Base-by-base conservation (phyloP, 2,888 invertebrate species). In the Eupithecia tripunctaria region DNA sequence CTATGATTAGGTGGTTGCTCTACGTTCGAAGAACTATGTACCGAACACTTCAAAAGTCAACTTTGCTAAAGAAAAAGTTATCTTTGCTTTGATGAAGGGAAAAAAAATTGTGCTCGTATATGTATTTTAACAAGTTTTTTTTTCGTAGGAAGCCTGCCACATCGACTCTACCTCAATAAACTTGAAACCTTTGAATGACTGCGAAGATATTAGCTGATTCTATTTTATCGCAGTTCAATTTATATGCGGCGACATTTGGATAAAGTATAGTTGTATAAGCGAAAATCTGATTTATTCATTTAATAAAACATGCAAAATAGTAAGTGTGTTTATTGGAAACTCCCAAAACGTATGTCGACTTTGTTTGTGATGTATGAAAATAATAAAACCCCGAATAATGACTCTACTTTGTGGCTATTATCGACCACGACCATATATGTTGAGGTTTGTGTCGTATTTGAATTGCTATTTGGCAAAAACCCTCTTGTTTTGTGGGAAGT, bases 101-200 rank as follows among this genome's bases (percentile, higher is more conserved):
- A 7, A 36, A 7, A 8, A 7, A 36, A 7, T 0, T 36, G 2
- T 12, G 36, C 18, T n/a, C 7, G 32, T 32, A 32, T 32, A 32
- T 4, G 43, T 18, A 43, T 5, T 43, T 43, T n/a, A 43, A n/a
- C n/a, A 21, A 21, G 21, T 36, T 27, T n/a, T 63, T 56, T 32
- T 70, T 72, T 67, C 85, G 43, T 86, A 93, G 93, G 91, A 88
- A 81, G 78, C 84, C 74, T 76, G 82, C 72, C 85, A 85, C 73
- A 76, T 77, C 38, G 88, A 88, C 68, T 79, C 89, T 79, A 82
- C 86, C 72, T 84, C 88, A 80, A 86, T 92, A 77, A 88, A 85
- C 73, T 89, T 92, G 91, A 92, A 90, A 78, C 86, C 89, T n/a
- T 86, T 92, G 10, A 86, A 85, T 15, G 88, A 91, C 73, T 83